Conservation (phyloP, 2,113 vertebrate species). For the Silurus meridionalis region DNA sequence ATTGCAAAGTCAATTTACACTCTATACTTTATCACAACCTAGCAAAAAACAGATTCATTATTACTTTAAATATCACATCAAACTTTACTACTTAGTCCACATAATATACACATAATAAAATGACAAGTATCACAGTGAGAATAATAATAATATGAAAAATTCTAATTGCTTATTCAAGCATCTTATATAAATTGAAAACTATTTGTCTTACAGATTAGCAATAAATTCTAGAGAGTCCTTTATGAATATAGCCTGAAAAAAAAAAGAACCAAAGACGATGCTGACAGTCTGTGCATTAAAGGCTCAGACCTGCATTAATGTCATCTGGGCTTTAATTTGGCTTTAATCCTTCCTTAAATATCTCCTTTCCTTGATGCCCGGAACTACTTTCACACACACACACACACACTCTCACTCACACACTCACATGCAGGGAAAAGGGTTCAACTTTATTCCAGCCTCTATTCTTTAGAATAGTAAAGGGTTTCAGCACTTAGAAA, state of each 20-base stretch:
- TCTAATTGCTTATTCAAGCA: not conserved
- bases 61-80: too few relatives aligned
- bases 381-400: not conserved
- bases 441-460: conserved; percentile 12
- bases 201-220: not conserved
- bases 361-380: not conserved
- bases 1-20: too few relatives aligned
- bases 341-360: conserved; percentile 28
- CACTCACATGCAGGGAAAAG: conserved; percentile 1
- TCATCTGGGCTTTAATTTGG: conserved; percentile 26
- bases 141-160: not conserved
- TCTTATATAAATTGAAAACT: not conserved
- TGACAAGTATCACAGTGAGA: not conserved
- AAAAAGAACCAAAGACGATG: not conserved
- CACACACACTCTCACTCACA: not conserved
- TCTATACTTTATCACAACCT: too few relatives aligned
- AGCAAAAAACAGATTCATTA: too few relatives aligned
- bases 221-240: not conserved
- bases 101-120: not conserved
- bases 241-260: not conserved
- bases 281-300: conserved; percentile 13
- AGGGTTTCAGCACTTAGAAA: conserved; percentile 45
- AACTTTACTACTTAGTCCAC: not conserved
- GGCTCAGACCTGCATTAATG: conserved; percentile 24
- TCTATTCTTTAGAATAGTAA: conserved; percentile 33